Percentiles rank a stretch among this genome's conserved stretches.
Conservation (phyloP, 1,140 invertebrate species). For the Leptonema lineaticorne region DNA sequence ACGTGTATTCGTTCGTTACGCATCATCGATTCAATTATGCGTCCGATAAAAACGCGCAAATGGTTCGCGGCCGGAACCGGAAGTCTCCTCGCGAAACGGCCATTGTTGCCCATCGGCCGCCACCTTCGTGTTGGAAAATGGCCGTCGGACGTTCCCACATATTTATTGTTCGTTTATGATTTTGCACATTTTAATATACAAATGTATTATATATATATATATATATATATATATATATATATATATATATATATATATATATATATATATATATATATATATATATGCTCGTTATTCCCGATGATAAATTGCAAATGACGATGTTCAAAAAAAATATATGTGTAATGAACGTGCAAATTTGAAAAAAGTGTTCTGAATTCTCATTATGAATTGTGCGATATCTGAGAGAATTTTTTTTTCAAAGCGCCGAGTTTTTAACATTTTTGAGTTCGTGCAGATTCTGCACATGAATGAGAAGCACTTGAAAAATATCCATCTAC, state of each 20-base stretch:
- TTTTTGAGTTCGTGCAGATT: too few relatives aligned
- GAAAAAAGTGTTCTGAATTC: too few relatives aligned
- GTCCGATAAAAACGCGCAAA: conserved; percentile 24
- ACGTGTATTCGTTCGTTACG: conserved; percentile 4
- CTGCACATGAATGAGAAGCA: too few relatives aligned
- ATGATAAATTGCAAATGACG: too few relatives aligned
- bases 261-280: too few relatives aligned
- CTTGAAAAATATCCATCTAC: too few relatives aligned
- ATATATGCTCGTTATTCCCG: too few relatives aligned
- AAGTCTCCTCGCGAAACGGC: conserved; percentile 23
- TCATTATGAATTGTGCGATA: too few relatives aligned
- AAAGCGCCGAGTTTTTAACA: too few relatives aligned
- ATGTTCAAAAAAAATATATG: too few relatives aligned
- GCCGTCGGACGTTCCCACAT: conserved; percentile 5
- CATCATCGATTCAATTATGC: conserved; percentile 27
- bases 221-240: not conserved
- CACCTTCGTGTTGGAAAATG: not conserved
- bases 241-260: not conserved
- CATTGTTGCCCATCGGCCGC: conserved; percentile 29
- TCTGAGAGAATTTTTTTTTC: too few relatives aligned
- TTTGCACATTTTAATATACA: not conserved
- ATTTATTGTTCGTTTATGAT: not conserved
- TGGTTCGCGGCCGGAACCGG: conserved; percentile 32
- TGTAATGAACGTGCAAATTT: too few relatives aligned
- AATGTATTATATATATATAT: not conserved